Conservation (phyloP, 2,113 vertebrate species). For the Caranx ignobilis region DNA sequence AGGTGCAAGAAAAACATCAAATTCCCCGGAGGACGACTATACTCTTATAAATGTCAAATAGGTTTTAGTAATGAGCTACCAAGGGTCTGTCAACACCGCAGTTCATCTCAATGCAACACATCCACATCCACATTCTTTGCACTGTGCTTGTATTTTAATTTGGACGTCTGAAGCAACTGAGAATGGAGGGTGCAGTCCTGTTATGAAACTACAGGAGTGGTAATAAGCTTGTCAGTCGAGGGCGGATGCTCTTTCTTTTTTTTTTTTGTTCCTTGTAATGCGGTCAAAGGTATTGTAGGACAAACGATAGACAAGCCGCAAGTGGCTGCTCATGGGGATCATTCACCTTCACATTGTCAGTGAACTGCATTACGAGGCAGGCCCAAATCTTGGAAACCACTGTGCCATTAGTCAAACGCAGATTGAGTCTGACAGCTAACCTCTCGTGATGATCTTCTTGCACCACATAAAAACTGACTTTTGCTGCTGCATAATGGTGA, state of each 20-base stretch:
- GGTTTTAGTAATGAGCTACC: constrained; percentile 58
- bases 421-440: constrained; percentile 68
- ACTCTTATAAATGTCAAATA: constrained; percentile 72
- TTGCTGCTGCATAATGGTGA: constrained; percentile 16
- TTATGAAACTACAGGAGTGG: constrained; percentile 16
- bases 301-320: constrained; percentile 65
- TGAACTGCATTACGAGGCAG: constrained; percentile 63
- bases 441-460: constrained; percentile 54
- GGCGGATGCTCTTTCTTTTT: background rate
- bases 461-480: constrained; percentile 41
- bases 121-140: background rate
- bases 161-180: background rate
- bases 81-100: constrained; percentile 11
- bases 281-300: constrained; percentile 67
- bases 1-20: constrained; percentile 51
- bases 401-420: constrained; percentile 68
- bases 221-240: constrained; percentile 15
- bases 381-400: constrained; percentile 65
- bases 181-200: background rate
- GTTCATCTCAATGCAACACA: background rate
- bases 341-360: constrained; percentile 70
- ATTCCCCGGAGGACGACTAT: constrained; percentile 58
- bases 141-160: background rate
- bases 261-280: constrained; percentile 37
- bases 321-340: constrained; percentile 68